Percentiles rank a stretch among this genome's conserved stretches.
Evolutionary conservation across 2,888 invertebrate genomes (phyloP).

Genomic region (Euproctis similis): DNA sequence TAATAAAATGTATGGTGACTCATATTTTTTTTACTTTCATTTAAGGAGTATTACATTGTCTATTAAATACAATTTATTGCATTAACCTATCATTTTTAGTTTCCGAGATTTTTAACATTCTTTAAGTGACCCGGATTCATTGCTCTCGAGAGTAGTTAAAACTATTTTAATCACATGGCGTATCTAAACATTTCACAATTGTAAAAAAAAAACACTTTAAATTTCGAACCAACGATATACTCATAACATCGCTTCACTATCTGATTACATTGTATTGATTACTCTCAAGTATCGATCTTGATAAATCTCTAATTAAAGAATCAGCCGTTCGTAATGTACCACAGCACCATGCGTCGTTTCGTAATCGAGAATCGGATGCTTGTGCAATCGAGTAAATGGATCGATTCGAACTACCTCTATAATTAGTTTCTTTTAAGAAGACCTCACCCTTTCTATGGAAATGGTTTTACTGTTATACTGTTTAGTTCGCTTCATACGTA

Average conservation of each 20-base stretch:
- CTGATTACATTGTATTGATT: conserved; percentile 50
- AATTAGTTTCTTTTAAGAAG: conserved; percentile 57
- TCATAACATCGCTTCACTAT: conserved; percentile 44
- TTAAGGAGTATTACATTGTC: too few species aligned
- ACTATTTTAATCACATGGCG: too few species aligned
- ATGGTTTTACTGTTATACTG: conserved; percentile 34
- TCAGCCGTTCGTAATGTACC: conserved; percentile 30
- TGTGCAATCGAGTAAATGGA: conserved; percentile 62
- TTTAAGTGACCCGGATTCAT: too few species aligned
- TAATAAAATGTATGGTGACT: too few species aligned
- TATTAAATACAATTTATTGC: too few species aligned
- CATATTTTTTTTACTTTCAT: too few species aligned
- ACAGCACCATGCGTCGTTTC: conserved; percentile 40
- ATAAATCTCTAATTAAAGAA: conserved; percentile 59
- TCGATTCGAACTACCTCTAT: conserved; percentile 60
- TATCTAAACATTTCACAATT: too few species aligned
- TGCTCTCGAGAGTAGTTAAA: too few species aligned
- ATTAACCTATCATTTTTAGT: too few species aligned
- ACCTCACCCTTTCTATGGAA: conserved; percentile 44
- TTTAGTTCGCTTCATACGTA: conserved; percentile 28
- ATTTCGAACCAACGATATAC: conserved; percentile 33
- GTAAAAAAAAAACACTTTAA: conserved; percentile 2
- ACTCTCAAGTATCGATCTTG: conserved; percentile 51
- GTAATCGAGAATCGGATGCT: conserved; percentile 58
- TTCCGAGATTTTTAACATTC: too few species aligned